Base-by-base conservation (phyloP, 2,113 vertebrate species). In the Pongo pygmaeus region DNA sequence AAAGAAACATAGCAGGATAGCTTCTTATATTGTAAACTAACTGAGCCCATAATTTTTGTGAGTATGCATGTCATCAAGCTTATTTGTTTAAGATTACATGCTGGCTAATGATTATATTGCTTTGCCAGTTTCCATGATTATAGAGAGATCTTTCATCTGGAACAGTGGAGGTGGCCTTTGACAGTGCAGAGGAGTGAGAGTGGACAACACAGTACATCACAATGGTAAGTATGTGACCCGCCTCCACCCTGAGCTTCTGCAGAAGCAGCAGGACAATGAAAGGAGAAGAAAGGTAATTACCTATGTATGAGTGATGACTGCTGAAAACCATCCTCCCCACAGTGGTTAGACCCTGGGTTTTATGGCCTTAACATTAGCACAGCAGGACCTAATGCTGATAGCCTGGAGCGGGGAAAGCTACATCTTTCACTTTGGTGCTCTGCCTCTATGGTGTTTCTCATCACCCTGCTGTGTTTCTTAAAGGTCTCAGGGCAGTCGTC, bases 221-320 rank as follows among this genome's bases (percentile, higher is more conserved):
- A 7, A 2, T 0, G 30, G 79, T 57, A 74, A 48, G 27, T 2
- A 1, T 35, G 57, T 6, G 92, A 87, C 89, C 74, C 17, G 74
- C 32, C n/a, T 84, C 11, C n/a, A 27, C 64, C 27, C 13, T 1
- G 27, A 88, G 84, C 57, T 72, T 57, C 22, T 20, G 23, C 61
- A 59, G 59, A 67, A 55, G 35, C 92, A 38, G 50, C 85, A 84
- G 61, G 87, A 52, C 23, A 6, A 8, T 25, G 75, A 43, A 64
- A 81, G 43, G 30, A 40, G 43, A 59, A 46, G 81, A 59, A 78
- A 96, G 91, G 86, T 75, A 77, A 96, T 96, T 35, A 93, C 80
- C 93, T 97, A 18, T 1, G n/a, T 23, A 7, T 78, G 93, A 97
- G 17, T 8, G 52, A 92, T 59, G 78, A 61, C 50, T 17, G 69